Evolutionary conservation across 2,113 vertebrate species (phyloP).

Genomic region (Mus pahari): DNA sequence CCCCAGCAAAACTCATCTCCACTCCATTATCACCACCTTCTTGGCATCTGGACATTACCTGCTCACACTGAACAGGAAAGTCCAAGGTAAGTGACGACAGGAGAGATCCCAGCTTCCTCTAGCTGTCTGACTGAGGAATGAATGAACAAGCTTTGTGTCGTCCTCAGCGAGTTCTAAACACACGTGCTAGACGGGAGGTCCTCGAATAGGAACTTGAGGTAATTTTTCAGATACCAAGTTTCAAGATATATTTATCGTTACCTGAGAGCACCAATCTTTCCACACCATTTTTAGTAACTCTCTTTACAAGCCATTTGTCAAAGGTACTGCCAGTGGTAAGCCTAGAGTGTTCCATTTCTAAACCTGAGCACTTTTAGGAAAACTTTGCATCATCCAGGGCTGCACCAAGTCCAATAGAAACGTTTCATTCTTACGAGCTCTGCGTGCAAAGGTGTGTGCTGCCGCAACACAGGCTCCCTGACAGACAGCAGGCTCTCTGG

Average conservation of each 20-base stretch:
- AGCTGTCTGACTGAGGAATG: constrained; percentile 56
- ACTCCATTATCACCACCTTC: not conserved
- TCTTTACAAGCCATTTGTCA: constrained; percentile 73
- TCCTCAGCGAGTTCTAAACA: constrained; percentile 70
- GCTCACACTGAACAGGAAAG: constrained; percentile 52
- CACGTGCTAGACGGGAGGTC: not conserved
- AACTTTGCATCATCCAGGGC: constrained; percentile 54
- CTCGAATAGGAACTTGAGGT: constrained; percentile 64
- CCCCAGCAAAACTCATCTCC: not conserved
- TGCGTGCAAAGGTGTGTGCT: not conserved
- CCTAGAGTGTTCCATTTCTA: constrained; percentile 53
- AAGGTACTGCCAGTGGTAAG: constrained; percentile 58
- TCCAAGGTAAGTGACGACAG: constrained; percentile 27
- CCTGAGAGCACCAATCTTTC: constrained; percentile 35
- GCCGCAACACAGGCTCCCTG: not conserved
- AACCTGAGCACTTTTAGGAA: constrained; percentile 46
- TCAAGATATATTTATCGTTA: constrained; percentile 5
- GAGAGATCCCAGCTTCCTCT: constrained; percentile 40
- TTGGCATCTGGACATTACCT: constrained; percentile 35
- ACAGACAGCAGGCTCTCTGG: not conserved
- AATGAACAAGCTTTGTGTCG: not conserved
- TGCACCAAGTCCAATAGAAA: not conserved
- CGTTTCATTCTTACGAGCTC: not conserved
- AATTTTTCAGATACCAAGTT: constrained; percentile 28
- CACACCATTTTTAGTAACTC: constrained; percentile 61